A percentile compares a stretch with the other conserved stretches of the same genome.
phyloP scores from a whole-genome alignment of 2,797 vertebrate genomes.

The Lutjanus argentimaculatus region DNA sequence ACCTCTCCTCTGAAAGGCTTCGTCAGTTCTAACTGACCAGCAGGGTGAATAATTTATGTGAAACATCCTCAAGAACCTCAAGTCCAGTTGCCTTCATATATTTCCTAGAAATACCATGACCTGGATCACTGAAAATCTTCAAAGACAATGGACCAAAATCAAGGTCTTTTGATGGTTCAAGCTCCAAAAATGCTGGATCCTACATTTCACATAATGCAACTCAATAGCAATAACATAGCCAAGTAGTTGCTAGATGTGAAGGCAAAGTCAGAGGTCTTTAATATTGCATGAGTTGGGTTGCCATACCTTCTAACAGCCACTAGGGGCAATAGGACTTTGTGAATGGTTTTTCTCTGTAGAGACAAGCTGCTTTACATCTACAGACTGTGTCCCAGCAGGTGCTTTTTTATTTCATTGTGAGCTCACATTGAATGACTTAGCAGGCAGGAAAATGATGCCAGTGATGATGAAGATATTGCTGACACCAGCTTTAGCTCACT shows the following conservation, averaged over 20 bases:
- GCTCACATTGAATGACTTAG: conserved; percentile 22
- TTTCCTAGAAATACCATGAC: no score
- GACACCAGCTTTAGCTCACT: conserved; percentile 50
- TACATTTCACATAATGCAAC: background rate
- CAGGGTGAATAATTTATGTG: no score
- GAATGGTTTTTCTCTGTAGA: background rate
- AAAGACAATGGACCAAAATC: background rate
- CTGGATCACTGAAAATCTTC: no score
- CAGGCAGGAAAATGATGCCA: conserved; percentile 30
- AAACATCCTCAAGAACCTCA: no score
- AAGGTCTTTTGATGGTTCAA: background rate
- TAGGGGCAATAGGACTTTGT: background rate
- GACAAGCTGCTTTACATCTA: conserved; percentile 6
- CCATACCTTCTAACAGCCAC: conserved; percentile 1
- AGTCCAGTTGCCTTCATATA: no score
- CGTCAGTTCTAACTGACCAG: no score
- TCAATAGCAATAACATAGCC: background rate
- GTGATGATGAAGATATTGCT: conserved; percentile 46
- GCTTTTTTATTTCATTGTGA: conserved; percentile 17
- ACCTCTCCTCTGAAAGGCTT: no score
- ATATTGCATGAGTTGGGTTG: background rate
- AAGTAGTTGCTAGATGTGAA: background rate
- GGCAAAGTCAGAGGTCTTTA: background rate
- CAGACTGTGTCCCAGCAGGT: conserved; percentile 26
- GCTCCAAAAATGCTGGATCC: background rate